Evolutionary conservation across 2,797 vertebrate species (phyloP).

Genomic region (Poecilia velifera): DNA sequence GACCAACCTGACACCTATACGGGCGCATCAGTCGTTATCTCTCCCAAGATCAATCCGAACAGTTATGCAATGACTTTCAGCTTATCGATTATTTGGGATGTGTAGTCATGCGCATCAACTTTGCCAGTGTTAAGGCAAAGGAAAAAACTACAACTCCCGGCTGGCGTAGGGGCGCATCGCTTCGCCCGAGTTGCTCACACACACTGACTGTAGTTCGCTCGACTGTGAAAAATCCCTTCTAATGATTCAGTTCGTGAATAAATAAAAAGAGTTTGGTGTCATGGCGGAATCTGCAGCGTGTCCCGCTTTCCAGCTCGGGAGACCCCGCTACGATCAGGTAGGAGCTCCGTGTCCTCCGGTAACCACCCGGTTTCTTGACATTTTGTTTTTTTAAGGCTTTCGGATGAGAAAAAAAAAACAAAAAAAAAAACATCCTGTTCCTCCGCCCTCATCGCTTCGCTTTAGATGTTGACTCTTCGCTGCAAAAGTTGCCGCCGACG

Average conservation of each 20-base stretch:
- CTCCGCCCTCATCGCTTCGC: slow-evolving; percentile 20
- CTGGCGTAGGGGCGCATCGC: slow-evolving; percentile 58
- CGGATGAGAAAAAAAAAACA: slow-evolving; percentile 31
- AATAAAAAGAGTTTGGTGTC: slow-evolving; percentile 68
- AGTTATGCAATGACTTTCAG: slow-evolving; percentile 62
- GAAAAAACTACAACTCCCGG: slow-evolving; percentile 76
- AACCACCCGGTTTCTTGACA: slow-evolving; percentile 2
- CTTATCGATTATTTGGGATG: slow-evolving; percentile 70
- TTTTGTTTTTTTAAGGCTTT: slow-evolving; percentile 47
- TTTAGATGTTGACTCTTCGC: slow-evolving; percentile 35
- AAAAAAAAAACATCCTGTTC: slow-evolving; percentile 30
- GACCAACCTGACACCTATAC: slow-evolving; percentile 17
- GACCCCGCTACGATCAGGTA: slow-evolving; percentile 91
- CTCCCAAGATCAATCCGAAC: slow-evolving; percentile 55
- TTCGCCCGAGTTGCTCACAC: slow-evolving; percentile 56
- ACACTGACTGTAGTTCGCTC: slow-evolving; percentile 68
- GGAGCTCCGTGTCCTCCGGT: slow-evolving; percentile 1
- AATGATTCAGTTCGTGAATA: slow-evolving; percentile 75
- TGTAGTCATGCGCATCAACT: slow-evolving; percentile 68
- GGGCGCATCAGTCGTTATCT: slow-evolving; percentile 30
- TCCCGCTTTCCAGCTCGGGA: slow-evolving; percentile 89
- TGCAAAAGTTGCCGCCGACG: slow-evolving; percentile 57
- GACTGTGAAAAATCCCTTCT: slow-evolving; percentile 64
- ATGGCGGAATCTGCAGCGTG: slow-evolving; percentile 83
- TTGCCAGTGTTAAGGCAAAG: slow-evolving; percentile 25